Evolutionary conservation across 2,888 invertebrate genomes (phyloP).

Genomic region (Drosophila percnosoma): DNA sequence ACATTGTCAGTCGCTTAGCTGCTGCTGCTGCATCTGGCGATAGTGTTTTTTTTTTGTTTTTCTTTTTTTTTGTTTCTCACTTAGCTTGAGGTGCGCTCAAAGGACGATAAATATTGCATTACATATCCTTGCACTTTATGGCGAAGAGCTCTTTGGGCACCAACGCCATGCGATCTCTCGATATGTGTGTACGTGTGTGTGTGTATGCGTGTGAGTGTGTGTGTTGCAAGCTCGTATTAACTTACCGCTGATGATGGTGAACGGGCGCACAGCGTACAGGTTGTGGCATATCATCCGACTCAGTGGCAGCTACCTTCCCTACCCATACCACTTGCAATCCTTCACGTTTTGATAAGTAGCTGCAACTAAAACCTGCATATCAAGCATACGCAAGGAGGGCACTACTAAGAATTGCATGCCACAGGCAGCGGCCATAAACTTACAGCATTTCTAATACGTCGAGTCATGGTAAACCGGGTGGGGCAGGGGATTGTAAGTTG

Average conservation of each 20-base stretch:
- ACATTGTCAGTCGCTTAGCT: conserved; percentile 26
- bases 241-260: conserved; percentile 39
- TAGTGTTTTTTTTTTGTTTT: conserved; percentile 8
- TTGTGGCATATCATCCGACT: conserved; percentile 16
- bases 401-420: conserved; percentile 28
- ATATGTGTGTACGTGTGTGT: not conserved
- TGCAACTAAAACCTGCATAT: conserved; percentile 35
- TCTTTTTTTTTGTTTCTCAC: conserved; percentile 63
- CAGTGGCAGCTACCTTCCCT: not conserved
- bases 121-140: conserved; percentile 79
- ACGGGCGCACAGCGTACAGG: conserved; percentile 15
- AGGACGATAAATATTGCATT: conserved; percentile 79
- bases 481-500: not conserved
- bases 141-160: conserved; percentile 34
- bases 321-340: conserved; percentile 7
- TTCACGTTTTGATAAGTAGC: conserved; percentile 47
- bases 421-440: conserved; percentile 33
- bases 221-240: conserved; percentile 35
- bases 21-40: not conserved
- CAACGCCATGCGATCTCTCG: not conserved
- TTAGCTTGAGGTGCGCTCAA: conserved; percentile 74
- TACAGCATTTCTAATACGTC: conserved; percentile 39
- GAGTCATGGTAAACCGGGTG: not conserved
- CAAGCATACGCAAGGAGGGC: conserved; percentile 50
- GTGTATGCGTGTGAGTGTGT: conserved; percentile 4